phyloP scores from a whole-genome alignment of 1,140 invertebrate species.

The Bombus confusus region DNA sequence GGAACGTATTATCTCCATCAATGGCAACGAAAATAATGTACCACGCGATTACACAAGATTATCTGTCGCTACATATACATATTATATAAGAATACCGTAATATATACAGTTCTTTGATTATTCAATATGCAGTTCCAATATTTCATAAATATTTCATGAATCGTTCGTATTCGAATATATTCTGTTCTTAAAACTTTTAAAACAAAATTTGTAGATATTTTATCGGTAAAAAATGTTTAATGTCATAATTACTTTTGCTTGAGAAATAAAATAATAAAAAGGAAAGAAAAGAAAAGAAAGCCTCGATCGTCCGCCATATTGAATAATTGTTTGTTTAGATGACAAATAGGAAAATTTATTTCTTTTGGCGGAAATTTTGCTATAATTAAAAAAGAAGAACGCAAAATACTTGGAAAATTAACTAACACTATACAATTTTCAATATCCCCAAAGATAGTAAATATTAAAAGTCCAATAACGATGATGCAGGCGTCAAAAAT shows the following conservation, averaged over 20 bases:
- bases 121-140: not conserved
- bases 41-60: not conserved
- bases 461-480: not conserved
- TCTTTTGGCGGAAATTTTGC: too few species aligned
- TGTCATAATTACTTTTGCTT: not conserved
- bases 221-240: not conserved
- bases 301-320: not conserved
- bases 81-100: not conserved
- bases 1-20: constrained; percentile 10
- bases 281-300: not conserved
- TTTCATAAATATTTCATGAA: not conserved
- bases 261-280: not conserved
- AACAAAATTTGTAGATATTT: not conserved
- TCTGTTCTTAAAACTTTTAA: not conserved
- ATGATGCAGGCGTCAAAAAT: not conserved
- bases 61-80: not conserved
- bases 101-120: not conserved
- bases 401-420: not conserved
- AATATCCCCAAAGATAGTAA: not conserved
- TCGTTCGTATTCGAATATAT: too few species aligned
- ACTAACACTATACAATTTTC: not conserved
- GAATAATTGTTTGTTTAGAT: not conserved
- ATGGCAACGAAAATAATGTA: not conserved
- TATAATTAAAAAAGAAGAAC: not conserved
- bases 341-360: not conserved